Conservation (phyloP, 2,888 invertebrate genomes). For the Morpho helenor region DNA sequence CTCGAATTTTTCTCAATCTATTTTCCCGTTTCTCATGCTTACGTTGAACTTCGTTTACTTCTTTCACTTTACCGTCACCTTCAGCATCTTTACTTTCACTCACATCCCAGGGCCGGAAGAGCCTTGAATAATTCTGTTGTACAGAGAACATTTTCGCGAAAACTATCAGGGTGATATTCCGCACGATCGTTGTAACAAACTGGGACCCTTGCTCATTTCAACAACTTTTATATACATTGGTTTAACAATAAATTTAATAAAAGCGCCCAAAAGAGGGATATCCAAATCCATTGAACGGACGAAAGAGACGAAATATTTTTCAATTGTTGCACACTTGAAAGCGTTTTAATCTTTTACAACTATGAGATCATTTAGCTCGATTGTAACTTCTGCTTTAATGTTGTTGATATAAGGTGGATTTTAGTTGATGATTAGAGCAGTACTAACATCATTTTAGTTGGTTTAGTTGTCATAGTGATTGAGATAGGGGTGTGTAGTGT, state of each 20-base stretch:
- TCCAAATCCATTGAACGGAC: slow-evolving; percentile 59
- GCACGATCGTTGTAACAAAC: slow-evolving; percentile 54
- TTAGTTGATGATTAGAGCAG: slow-evolving; percentile 26
- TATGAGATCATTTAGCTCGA: slow-evolving; percentile 18
- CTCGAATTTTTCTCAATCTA: slow-evolving; percentile 67
- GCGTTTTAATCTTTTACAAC: slow-evolving; percentile 32
- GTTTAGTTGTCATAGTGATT: slow-evolving; percentile 55
- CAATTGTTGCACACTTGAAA: slow-evolving; percentile 75
- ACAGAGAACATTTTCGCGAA: slow-evolving; percentile 54
- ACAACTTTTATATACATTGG: slow-evolving; percentile 77
- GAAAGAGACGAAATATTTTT: slow-evolving; percentile 78
- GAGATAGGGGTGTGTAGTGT: slow-evolving; percentile 78
- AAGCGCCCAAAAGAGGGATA: slow-evolving; percentile 69
- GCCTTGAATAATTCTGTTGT: slow-evolving; percentile 67
- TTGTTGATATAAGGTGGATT: slow-evolving; percentile 24
- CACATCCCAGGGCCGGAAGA: slow-evolving; percentile 82
- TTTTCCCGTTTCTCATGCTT: slow-evolving; percentile 56
- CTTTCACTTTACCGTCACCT: slow-evolving; percentile 18
- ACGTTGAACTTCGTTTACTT: slow-evolving; percentile 35
- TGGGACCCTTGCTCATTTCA: slow-evolving; percentile 68
- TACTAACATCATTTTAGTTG: slow-evolving; percentile 33
- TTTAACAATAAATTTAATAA: slow-evolving; percentile 78
- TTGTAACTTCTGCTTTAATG: slow-evolving; percentile 32
- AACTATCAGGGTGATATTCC: slow-evolving; percentile 43
- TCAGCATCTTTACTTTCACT: slow-evolving; percentile 49